Evolutionary conservation across 2,888 invertebrate species (phyloP).

Genomic region (Cantharis rustica): DNA sequence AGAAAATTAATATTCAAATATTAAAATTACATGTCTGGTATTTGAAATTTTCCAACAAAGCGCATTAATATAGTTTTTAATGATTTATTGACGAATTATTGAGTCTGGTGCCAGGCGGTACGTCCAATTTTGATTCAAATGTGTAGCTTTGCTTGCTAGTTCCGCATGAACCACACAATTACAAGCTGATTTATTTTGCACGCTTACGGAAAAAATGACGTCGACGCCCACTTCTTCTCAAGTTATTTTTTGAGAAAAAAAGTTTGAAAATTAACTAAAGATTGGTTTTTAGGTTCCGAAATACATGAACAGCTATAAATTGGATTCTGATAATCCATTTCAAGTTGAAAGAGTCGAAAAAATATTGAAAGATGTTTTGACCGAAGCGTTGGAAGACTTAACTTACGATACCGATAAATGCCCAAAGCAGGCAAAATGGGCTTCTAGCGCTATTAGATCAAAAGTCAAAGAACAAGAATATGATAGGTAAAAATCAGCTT

Average conservation of each 20-base stretch:
- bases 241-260: background rate
- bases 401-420: conserved; percentile 65
- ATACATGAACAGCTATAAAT: conserved; percentile 69
- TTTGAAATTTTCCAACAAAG: background rate
- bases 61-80: background rate
- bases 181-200: background rate
- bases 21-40: background rate
- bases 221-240: background rate
- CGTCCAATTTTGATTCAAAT: conserved; percentile 3
- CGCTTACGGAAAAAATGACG: background rate
- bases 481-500: conserved; percentile 42
- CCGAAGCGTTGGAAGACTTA: conserved; percentile 62
- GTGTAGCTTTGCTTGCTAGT: conserved; percentile 10
- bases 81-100: conserved; percentile 16
- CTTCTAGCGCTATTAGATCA: conserved; percentile 64
- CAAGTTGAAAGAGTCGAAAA: conserved; percentile 64
- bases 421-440: conserved; percentile 61
- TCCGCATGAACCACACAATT: background rate
- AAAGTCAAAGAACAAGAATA: conserved; percentile 69
- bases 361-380: conserved; percentile 64
- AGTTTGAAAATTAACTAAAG: background rate
- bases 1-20: background rate
- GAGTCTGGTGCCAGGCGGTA: conserved; percentile 11
- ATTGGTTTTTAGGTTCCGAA: conserved; percentile 45
- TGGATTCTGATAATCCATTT: conserved; percentile 68